Evolutionary conservation across 1,140 invertebrate genomes (phyloP).

Genomic region (Magallana angulata): DNA sequence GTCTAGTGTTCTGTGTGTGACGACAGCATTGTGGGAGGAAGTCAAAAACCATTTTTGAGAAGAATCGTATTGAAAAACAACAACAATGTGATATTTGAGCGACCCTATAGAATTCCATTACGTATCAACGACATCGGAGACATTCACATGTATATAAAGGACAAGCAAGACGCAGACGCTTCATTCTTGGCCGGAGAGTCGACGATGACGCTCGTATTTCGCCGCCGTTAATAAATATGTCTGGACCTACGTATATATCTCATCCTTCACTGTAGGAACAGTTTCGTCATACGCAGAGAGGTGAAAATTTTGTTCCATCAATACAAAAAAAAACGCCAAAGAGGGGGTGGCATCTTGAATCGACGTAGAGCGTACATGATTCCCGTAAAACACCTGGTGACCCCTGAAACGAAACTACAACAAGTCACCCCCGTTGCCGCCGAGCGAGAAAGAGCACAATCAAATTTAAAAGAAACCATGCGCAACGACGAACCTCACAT

Average conservation of each 20-base stretch:
- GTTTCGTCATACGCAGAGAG: slow-evolving; percentile 25
- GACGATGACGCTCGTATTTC: slow-evolving; percentile 37
- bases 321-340: slow-evolving; percentile 36
- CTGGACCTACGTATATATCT: slow-evolving; percentile 12
- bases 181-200: slow-evolving; percentile 27
- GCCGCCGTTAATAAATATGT: slow-evolving; percentile 11
- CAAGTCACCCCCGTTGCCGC: slow-evolving; percentile 31
- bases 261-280: slow-evolving; percentile 43
- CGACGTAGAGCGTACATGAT: slow-evolving; percentile 14
- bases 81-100: slow-evolving; percentile 17
- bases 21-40: slow-evolving; percentile 34
- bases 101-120: slow-evolving; percentile 33
- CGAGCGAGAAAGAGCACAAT: slow-evolving; percentile 23
- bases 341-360: slow-evolving; percentile 22
- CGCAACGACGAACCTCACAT: slow-evolving; percentile 25
- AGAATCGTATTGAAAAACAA: slow-evolving; percentile 9
- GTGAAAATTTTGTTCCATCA: slow-evolving; percentile 26
- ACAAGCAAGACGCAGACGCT: background rate
- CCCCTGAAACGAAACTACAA: background rate
- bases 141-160: slow-evolving; percentile 44
- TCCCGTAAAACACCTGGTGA: background rate
- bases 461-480: slow-evolving; percentile 18
- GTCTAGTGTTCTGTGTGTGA: slow-evolving; percentile 40
- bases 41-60: slow-evolving; percentile 28
- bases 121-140: background rate